Evolutionary conservation across 2,113 vertebrate species (phyloP), one percentile per base, ranked within the genome.

Genomic region (Diphyllodes magnificus): DNA sequence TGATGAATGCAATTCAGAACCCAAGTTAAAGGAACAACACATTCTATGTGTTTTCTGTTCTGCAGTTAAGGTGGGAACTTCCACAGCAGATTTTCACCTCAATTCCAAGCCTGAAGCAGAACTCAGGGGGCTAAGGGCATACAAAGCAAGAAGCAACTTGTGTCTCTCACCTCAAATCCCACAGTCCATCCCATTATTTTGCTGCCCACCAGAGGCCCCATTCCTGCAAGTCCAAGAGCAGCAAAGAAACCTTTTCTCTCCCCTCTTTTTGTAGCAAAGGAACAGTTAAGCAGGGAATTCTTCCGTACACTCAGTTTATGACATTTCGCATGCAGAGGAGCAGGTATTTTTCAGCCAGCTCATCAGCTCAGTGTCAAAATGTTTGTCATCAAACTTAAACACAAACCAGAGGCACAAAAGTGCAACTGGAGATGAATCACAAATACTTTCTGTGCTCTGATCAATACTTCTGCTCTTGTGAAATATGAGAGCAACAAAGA

Each of bases 401-500:
- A 23, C 35, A 31, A 54, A 76, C 11, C 64, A 79, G 79, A 72
- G 22, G 71, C 33, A 53, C 5, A 1, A 28, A 90, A 59, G 56
- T 16, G 60, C 7, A 10, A 54, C 90, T 78, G 22, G 7, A 44
- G 80, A 92, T 88, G 86, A 95, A 95, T 96, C 90, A 82, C 81
- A 66, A 31, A 70, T 82, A 70, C 44, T 71, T 84, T 44, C 31
- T 47, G 64, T 49, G 60, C 37, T 82, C 61, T 92, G 89, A 93
- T 95, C 93, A 70, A 88, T 96, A 95, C 33, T 71, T 60, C 56
- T 94, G 79, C 85, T 93, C 75, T 5, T 40, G 18, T 92, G 84
- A 96, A 95, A 96, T 86, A 97, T 5, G 51, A 79, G 8, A 73
- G 86, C 63, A 28, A 86, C 83, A 95, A 85, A 94, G 92, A 31